Evolutionary conservation across 2,113 vertebrate genomes (phyloP).

Genomic region (Chrysemys picta): DNA sequence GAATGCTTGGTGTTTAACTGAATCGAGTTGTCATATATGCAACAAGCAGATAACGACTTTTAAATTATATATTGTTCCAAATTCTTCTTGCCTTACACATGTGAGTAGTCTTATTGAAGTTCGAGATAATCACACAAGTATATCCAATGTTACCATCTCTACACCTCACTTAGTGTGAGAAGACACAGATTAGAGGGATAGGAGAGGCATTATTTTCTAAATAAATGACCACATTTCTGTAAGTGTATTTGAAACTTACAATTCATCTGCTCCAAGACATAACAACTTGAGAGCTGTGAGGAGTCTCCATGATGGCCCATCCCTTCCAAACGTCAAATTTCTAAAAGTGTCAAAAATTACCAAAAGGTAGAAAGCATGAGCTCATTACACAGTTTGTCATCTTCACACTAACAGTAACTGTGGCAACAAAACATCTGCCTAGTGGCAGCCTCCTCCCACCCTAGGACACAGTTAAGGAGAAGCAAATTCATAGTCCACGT

Average conservation of each 20-base stretch:
- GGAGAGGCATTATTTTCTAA: not conserved
- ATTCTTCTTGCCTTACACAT: not conserved
- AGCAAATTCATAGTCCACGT: not conserved
- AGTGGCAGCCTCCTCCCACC: not conserved
- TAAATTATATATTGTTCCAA: not conserved
- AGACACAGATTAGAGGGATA: not conserved
- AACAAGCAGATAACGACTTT: not conserved
- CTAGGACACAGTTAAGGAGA: not conserved
- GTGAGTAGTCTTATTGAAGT: not conserved
- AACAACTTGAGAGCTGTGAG: slow-evolving; percentile 87
- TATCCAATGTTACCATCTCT: not conserved
- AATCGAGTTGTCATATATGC: not conserved
- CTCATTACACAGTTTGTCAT: not conserved
- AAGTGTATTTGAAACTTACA: slow-evolving; percentile 79
- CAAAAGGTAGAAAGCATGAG: not conserved
- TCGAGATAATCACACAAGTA: not conserved
- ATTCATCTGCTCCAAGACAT: slow-evolving; percentile 81
- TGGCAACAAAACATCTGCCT: not conserved
- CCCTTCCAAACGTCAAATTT: slow-evolving; percentile 88
- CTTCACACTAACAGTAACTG: not conserved
- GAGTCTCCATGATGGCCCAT: slow-evolving; percentile 93
- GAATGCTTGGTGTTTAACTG: not conserved
- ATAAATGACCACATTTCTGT: not conserved
- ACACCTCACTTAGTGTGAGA: not conserved
- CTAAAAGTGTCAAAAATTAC: slow-evolving; percentile 68